Conservation (phyloP, 2,888 invertebrate genomes). For the Stratiomys singularior region DNA sequence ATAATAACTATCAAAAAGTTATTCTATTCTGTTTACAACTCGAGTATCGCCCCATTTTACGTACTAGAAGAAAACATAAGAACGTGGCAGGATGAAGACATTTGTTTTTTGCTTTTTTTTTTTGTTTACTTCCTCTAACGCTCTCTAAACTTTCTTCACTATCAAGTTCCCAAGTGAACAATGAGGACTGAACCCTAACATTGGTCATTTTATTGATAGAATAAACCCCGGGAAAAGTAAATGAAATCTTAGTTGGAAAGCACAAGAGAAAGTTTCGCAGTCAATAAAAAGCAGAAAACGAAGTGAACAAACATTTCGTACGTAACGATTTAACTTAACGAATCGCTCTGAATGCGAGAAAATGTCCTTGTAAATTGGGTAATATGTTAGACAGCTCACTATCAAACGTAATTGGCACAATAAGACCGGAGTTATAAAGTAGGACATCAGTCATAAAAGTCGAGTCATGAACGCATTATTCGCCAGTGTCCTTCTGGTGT, state of each 20-base stretch:
- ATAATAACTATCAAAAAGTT: no score
- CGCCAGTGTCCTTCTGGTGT: slow-evolving; percentile 11
- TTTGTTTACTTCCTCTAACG: no score
- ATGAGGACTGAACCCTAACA: no score
- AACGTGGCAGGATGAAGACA: no score
- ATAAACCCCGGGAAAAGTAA: neutral
- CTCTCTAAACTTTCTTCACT: no score
- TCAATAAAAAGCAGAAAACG: slow-evolving; percentile 18
- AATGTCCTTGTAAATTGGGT: slow-evolving; percentile 34
- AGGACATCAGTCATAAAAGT: slow-evolving; percentile 43
- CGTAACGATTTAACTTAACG: slow-evolving; percentile 28
- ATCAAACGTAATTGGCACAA: slow-evolving; percentile 43
- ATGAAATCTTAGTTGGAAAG: neutral
- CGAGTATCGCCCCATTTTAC: no score
- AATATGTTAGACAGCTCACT: slow-evolving; percentile 29
- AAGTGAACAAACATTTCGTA: slow-evolving; percentile 5
- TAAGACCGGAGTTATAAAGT: slow-evolving; percentile 34
- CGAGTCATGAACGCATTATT: slow-evolving; percentile 21
- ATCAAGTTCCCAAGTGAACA: no score
- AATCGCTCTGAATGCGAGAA: neutral
- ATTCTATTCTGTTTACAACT: no score
- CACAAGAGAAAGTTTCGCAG: neutral
- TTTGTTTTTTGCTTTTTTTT: no score
- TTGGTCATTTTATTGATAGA: no score
- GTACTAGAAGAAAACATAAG: no score